These are phyloP conservation scores for Hecatera dysodea DNA, from an alignment of 2,888 invertebrate species.

Conservation along the genomic window DNA sequence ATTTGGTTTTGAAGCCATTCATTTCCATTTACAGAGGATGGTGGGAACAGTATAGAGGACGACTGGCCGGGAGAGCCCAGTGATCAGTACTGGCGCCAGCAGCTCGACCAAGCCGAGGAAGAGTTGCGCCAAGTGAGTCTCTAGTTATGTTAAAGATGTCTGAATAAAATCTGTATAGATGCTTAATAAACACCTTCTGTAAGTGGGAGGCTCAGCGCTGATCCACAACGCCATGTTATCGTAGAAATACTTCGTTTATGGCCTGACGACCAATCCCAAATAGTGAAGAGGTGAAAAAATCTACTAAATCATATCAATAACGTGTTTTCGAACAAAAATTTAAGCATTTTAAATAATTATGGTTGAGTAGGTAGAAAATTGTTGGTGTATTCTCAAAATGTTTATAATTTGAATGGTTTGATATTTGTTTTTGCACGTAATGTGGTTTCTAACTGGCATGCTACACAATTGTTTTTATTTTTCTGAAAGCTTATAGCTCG, in stretches of 20 bases:
- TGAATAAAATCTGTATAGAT: background rate
- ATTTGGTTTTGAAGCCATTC: background rate
- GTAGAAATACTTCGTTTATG: background rate
- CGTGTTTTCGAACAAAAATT: background rate
- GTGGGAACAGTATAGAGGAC: slow-evolving; percentile 85
- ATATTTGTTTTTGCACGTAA: slow-evolving; percentile 37
- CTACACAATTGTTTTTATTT: background rate
- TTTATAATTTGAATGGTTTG: slow-evolving; percentile 20
- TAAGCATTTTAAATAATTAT: background rate
- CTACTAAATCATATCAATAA: background rate
- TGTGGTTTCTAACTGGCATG: slow-evolving; percentile 51
- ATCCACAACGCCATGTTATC: background rate
- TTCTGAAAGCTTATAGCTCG: slow-evolving; percentile 27
- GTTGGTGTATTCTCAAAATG: slow-evolving; percentile 65
- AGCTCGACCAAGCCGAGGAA: slow-evolving; percentile 88
- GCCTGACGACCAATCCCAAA: background rate
- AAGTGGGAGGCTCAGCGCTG: background rate
- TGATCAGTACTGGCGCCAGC: slow-evolving; percentile 88
- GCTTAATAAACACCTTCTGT: background rate
- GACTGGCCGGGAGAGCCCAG: slow-evolving; percentile 91
- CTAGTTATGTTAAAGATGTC: background rate
- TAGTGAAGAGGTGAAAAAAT: background rate
- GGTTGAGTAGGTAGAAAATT: background rate
- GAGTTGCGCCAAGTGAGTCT: slow-evolving; percentile 85
- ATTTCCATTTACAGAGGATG: slow-evolving; percentile 78